A percentile compares a stretch with the other conserved stretches of the same genome.
phyloP scores from a whole-genome alignment of 2,888 invertebrate genomes.

The Nipponacmea schrenckii region DNA sequence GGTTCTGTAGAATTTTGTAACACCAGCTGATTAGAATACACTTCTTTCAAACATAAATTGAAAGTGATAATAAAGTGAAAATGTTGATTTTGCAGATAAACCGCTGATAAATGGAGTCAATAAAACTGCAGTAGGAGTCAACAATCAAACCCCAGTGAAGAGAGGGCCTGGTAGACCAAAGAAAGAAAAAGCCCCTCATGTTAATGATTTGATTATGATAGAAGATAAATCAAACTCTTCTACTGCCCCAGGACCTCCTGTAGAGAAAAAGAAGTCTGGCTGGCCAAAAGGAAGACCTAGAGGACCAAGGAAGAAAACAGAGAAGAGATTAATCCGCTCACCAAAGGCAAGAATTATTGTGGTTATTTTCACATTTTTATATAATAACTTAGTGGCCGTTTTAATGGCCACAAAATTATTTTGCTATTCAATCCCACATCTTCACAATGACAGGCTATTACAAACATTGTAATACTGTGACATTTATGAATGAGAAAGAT shows the following conservation, averaged over 20 bases:
- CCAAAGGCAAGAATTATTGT: constrained; percentile 24
- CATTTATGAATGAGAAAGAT: too few species aligned
- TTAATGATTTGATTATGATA: not conserved
- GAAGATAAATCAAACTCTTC: not conserved
- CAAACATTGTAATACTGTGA: too few species aligned
- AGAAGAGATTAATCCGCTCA: constrained; percentile 24
- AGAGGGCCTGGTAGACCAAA: constrained; percentile 22
- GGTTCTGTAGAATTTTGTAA: too few species aligned
- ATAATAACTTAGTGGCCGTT: too few species aligned
- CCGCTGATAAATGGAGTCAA: not conserved
- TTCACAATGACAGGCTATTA: too few species aligned
- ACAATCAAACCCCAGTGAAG: not conserved
- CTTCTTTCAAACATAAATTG: too few species aligned
- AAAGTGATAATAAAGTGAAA: too few species aligned
- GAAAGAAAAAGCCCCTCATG: not conserved
- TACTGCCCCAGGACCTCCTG: not conserved
- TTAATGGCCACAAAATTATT: too few species aligned
- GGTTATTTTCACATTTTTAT: too few species aligned
- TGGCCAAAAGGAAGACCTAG: constrained; percentile 29
- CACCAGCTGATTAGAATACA: too few species aligned
- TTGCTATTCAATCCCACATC: too few species aligned
- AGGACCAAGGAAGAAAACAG: constrained; percentile 23
- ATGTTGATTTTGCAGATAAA: not conserved
- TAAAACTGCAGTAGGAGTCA: not conserved
- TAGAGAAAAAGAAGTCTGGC: not conserved